Conservation (phyloP, 2,888 invertebrate genomes). For the Drosophila vallismaia region DNA sequence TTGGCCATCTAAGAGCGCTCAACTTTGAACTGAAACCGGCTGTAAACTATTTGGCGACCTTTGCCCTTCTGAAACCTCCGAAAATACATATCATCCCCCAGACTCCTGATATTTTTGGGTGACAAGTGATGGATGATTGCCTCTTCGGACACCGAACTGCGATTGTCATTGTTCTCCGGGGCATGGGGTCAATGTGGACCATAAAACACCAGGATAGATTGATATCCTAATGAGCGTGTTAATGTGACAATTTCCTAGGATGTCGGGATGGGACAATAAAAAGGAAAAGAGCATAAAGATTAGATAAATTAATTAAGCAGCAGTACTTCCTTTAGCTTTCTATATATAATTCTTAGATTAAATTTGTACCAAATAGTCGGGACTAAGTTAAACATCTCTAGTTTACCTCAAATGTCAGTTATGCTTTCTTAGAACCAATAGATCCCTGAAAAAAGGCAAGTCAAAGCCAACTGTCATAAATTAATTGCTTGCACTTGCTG, state of each 20-base stretch:
- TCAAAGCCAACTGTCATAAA: conserved; percentile 54
- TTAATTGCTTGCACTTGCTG: conserved; percentile 47
- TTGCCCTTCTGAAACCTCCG: conserved; percentile 18
- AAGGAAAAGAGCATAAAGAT: not conserved
- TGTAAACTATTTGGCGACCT: conserved; percentile 54
- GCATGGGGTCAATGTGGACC: conserved; percentile 21
- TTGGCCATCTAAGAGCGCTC: conserved; percentile 39
- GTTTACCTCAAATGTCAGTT: not conserved
- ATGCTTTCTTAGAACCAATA: not conserved
- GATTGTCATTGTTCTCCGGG: conserved; percentile 26
- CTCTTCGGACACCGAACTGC: not conserved
- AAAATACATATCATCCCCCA: conserved; percentile 26
- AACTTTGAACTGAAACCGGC: conserved; percentile 59
- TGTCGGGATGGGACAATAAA: not conserved
- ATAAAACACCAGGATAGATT: conserved; percentile 32
- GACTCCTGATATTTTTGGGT: conserved; percentile 1
- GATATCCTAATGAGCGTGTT: conserved; percentile 6
- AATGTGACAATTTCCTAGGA: conserved; percentile 21
- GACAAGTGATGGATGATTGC: conserved; percentile 52
- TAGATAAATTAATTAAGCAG: conserved; percentile 14
- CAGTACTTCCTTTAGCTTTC: not conserved
- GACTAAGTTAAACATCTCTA: conserved; percentile 14
- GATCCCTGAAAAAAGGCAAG: conserved; percentile 5
- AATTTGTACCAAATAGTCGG: conserved; percentile 3
- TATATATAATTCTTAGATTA: not conserved